Conservation (phyloP, 1,140 invertebrate genomes). For the Belonocnema kinseyi region DNA sequence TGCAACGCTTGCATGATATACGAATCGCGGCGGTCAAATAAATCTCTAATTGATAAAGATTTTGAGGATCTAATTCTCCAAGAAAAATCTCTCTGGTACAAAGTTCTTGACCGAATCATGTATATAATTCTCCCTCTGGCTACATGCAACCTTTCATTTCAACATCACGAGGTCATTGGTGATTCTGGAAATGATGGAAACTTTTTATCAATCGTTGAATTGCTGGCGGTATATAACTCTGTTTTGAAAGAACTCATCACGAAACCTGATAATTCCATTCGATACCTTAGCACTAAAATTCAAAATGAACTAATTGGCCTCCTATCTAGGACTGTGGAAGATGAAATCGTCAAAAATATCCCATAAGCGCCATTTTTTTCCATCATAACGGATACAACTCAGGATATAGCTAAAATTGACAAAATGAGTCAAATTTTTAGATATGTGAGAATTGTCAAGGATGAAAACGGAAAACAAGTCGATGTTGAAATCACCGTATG, state of each 20-base stretch:
- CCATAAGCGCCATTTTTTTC: conserved; percentile 52
- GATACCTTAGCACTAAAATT: conserved; percentile 47
- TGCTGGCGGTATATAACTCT: conserved; percentile 39
- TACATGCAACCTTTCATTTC: not conserved
- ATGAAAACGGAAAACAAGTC: no score
- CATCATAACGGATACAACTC: conserved; percentile 60
- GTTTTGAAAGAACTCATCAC: conserved; percentile 43
- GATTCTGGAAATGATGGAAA: conserved; percentile 44
- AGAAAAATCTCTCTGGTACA: conserved; percentile 2
- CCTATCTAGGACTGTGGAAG: conserved; percentile 45
- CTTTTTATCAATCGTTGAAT: conserved; percentile 49
- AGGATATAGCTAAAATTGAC: conserved; percentile 54
- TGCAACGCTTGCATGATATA: conserved; percentile 50
- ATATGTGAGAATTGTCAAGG: conserved; percentile 39
- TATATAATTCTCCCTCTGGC: no score
- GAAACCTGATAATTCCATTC: conserved; percentile 38
- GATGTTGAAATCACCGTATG: no score
- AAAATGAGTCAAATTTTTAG: conserved; percentile 50
- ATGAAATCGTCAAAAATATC: conserved; percentile 48
- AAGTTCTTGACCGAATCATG: not conserved
- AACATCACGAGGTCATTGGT: conserved; percentile 40
- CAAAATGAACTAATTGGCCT: conserved; percentile 57
- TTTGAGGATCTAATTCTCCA: conserved; percentile 48
- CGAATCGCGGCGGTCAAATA: conserved; percentile 52
- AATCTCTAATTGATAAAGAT: conserved; percentile 50